Percentiles rank a stretch among this genome's conserved stretches.
Conservation (phyloP, 2,113 vertebrate species). For the Erythrocebus patas region DNA sequence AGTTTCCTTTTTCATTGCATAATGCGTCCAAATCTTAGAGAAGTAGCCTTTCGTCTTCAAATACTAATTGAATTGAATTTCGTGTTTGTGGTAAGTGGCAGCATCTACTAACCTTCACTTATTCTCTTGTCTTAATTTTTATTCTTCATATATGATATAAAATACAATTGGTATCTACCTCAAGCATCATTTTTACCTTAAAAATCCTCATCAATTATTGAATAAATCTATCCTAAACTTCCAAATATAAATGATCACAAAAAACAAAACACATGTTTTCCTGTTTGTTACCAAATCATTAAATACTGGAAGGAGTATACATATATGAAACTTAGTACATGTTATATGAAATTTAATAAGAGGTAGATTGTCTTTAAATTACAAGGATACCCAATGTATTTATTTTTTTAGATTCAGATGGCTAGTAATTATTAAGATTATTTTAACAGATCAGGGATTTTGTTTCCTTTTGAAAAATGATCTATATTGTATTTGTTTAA, state of each 20-base stretch:
- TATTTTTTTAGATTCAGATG: conserved; percentile 14
- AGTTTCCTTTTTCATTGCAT: neutral
- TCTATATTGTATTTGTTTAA: neutral
- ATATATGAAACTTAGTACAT: neutral
- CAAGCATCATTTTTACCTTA: neutral
- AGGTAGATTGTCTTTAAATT: neutral
- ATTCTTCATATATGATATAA: neutral
- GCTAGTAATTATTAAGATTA: neutral
- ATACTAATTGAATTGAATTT: neutral
- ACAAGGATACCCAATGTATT: neutral
- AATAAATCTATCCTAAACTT: neutral
- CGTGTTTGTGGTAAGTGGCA: neutral
- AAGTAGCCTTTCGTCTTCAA: neutral
- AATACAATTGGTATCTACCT: neutral
- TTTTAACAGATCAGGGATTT: neutral
- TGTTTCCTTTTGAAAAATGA: neutral
- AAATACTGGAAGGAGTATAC: neutral
- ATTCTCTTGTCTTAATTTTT: neutral
- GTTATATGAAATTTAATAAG: neutral
- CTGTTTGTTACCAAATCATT: neutral
- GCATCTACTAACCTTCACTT: neutral
- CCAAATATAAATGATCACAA: neutral
- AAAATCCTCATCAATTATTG: neutral
- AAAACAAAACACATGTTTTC: neutral
- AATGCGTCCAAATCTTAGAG: neutral